Conservation (phyloP, 1,140 invertebrate species). For the Alviniconcha marisindica region DNA sequence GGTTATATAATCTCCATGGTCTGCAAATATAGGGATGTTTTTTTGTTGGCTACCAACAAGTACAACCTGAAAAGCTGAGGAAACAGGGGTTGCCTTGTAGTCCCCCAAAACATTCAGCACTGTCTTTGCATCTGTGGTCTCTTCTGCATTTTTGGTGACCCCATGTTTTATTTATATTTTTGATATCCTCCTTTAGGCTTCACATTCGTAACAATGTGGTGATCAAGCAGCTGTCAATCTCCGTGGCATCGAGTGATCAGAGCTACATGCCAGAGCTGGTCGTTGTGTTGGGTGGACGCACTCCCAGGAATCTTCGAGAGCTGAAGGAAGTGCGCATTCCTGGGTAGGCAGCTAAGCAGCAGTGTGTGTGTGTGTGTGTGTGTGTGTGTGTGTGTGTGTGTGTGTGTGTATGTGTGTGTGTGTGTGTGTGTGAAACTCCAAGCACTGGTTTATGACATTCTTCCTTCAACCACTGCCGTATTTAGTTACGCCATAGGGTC, state of each 20-base stretch:
- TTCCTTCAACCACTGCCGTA: too few relatives aligned
- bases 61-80: too few relatives aligned
- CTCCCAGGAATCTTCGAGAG: conserved; percentile 58
- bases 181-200: too few relatives aligned
- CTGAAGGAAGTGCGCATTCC: conserved; percentile 71
- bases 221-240: conserved; percentile 68
- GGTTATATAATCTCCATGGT: too few relatives aligned
- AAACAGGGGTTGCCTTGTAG: too few relatives aligned
- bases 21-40: too few relatives aligned
- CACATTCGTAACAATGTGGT: conserved; percentile 71
- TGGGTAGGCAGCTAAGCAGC: conserved; percentile 53
- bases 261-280: conserved; percentile 75
- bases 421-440: background rate
- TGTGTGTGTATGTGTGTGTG: background rate
- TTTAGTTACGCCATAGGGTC: too few relatives aligned
- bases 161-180: background rate
- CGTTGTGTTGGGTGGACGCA: conserved; percentile 66
- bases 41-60: too few relatives aligned
- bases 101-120: too few relatives aligned
- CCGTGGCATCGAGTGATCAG: conserved; percentile 70
- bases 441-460: too few relatives aligned
- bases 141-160: background rate
- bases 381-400: background rate
- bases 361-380: background rate
- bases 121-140: conserved; percentile 21